Conservation (phyloP, 2,797 vertebrate species). For the Thripadectes ignobilis region DNA sequence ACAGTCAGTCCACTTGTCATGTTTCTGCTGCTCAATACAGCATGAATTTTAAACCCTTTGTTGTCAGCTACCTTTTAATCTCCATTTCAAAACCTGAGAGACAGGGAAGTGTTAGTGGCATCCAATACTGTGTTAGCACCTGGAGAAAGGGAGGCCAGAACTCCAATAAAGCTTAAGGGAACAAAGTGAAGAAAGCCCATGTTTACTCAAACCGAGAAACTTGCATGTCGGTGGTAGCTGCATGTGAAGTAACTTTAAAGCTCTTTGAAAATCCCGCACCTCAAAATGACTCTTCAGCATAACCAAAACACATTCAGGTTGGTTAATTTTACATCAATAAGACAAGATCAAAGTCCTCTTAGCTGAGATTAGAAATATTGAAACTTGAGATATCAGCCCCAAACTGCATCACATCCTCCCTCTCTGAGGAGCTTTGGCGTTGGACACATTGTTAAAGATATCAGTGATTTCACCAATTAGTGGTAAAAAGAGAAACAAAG, state of each 20-base stretch:
- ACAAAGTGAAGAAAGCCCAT: background rate
- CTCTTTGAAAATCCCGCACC: background rate
- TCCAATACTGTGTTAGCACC: background rate
- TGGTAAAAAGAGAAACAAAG: background rate
- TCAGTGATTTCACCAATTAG: background rate
- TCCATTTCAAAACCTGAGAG: background rate
- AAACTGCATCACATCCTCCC: background rate
- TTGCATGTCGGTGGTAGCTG: background rate
- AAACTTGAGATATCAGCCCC: background rate
- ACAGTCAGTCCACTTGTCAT: background rate
- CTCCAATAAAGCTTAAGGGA: background rate
- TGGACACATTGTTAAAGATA: background rate
- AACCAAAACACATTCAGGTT: background rate
- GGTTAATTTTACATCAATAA: constrained; percentile 15
- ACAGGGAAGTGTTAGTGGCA: background rate
- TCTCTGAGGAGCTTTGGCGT: background rate
- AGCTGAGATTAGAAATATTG: background rate
- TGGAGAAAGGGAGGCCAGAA: background rate
- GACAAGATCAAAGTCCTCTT: background rate
- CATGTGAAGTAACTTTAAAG: background rate
- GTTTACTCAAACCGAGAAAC: background rate
- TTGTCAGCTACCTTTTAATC: background rate
- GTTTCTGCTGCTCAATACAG: background rate
- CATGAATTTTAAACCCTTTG: background rate
- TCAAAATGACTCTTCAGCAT: background rate